Conservation (phyloP, 1,140 invertebrate genomes). For the Ditylenchus dipsaci region DNA sequence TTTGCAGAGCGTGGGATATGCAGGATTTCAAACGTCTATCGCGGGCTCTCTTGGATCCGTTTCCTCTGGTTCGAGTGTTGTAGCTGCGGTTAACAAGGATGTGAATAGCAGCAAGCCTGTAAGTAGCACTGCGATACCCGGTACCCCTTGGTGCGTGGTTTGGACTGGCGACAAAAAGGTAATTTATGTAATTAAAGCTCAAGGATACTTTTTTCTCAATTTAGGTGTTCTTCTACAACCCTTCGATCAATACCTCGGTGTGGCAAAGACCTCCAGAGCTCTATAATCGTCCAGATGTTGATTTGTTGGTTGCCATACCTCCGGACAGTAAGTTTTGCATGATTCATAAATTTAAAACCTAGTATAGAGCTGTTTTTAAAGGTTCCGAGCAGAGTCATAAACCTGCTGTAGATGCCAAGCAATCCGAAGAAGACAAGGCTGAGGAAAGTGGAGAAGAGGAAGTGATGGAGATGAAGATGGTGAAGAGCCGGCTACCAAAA, state of each 20-base stretch:
- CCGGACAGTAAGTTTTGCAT: constrained; percentile 11
- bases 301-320: constrained; percentile 52
- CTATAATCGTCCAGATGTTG: constrained; percentile 60
- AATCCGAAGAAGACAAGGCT: constrained; percentile 1
- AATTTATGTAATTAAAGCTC: too few species aligned
- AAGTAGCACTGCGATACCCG: constrained; percentile 86
- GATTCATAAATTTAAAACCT: too few species aligned
- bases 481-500: constrained; percentile 54
- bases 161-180: constrained; percentile 27
- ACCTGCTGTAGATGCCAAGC: background rate
- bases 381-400: too few species aligned
- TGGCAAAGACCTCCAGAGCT: constrained; percentile 94
- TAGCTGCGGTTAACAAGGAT: constrained; percentile 54
- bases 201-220: too few species aligned
- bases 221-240: constrained; percentile 76
- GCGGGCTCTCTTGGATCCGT: constrained; percentile 59
- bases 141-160: constrained; percentile 80
- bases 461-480: background rate
- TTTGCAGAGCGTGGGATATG: constrained; percentile 54
- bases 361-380: too few species aligned
- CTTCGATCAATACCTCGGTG: constrained; percentile 83
- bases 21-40: constrained; percentile 48
- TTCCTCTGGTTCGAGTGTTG: constrained; percentile 56
- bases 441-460: background rate
- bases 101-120: constrained; percentile 70